Base-by-base conservation (phyloP, 2,888 invertebrate species). In the Ormyrus pomaceus region DNA sequence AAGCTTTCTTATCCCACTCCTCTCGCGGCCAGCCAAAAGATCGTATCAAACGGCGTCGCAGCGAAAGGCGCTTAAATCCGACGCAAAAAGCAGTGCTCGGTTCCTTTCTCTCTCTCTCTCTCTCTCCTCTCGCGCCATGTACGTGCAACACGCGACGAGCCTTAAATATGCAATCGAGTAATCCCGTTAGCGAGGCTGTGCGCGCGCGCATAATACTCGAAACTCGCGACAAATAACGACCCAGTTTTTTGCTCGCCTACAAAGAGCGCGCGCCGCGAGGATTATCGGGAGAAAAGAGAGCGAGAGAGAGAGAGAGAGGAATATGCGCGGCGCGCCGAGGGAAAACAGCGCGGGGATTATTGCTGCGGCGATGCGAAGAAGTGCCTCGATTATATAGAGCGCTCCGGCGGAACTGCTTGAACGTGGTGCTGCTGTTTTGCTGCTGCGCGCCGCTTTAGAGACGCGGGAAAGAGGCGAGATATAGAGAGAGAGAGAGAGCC, bases 111-210 rank as follows among this genome's bases (percentile, higher is more conserved):
- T n/a, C 58, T 9, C 6, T n/a, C n/a, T 51, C 19, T 68, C 56
- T 55, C 45, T 34, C 48, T 53, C 10, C 6, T 58, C 19, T 10
- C 19, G 46, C 6, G 2, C 34, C 51, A 61, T n/a, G 10, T 19
- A 55, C 61, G 71, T 34, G 61, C 71, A 9, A 19, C 71, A 72
- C 71, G 71, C 71, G 53, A 34, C 34, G 34, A 72, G 53, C 51
- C 53, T 11, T 62, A 34, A 72, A 72, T 72, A 72, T 45, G 53
- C 46, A 71, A 61, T 58, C 70, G 58, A 50, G 56, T 59, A 34
- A 59, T 72, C 51, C 50, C 61, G 46, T 61, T 51, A 72, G 45
- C 45, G 34, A 1, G 66, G 66, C 13, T 6, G 11, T 0, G 58
- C 11, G 6, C 11, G 58, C 9, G 19, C 2, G 19, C 10, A 48